Base-by-base conservation (phyloP, 2,113 vertebrate species). In the Coryphaenoides rupestris region DNA sequence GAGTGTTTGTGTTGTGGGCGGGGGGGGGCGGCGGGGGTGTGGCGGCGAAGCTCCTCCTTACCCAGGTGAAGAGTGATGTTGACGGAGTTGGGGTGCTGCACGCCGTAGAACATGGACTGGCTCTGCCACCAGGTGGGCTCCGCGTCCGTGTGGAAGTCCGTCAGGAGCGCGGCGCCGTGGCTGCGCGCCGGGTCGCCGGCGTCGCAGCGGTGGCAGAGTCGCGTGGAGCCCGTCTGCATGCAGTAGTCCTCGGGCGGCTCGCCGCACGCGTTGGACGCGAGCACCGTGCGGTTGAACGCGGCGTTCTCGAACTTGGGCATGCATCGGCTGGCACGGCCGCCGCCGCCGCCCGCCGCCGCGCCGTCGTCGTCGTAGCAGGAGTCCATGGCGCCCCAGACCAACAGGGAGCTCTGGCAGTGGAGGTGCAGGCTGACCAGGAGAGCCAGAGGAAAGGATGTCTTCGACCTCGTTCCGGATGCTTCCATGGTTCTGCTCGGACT, bases 111-210 rank as follows among this genome's bases (percentile, higher is more conserved):
- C 96, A 98, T 97, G 76, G 96, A 95, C 80, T 95, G 96, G 83
- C 96, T 98, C 85, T 98, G 96, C 95, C 96, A 98, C 95, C 94
- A 97, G n/a, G 93, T 98, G 69, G 88, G 90, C 68, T 96, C 95
- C 58, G 96, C 94, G 9, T 91, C 91, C 67, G 86, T 92, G 86
- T 98, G 90, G 88, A 98, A 98, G 87, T 98, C 96, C 0, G 92
- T 96, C 86, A 98, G 93, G 74, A 90, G 86, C 73, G 85, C 86
- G 81, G 91, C 87, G 0, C 90, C 89, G 92, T 95, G 96, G 82
- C 90, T 90, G 22, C 17, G 87, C 50, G 0, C 59, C 0, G 91
- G 88, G 65, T 94, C 76, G 0, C 15, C 50, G 0, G 89, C 87
- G 0, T 95, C 87, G 50, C 95, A 98, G 75, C 69, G 82, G 76